Percentiles rank a stretch among this genome's conserved stretches.
phyloP scores from a whole-genome alignment of 2,888 invertebrate species.

The Drosophila pseudotalamancana region DNA sequence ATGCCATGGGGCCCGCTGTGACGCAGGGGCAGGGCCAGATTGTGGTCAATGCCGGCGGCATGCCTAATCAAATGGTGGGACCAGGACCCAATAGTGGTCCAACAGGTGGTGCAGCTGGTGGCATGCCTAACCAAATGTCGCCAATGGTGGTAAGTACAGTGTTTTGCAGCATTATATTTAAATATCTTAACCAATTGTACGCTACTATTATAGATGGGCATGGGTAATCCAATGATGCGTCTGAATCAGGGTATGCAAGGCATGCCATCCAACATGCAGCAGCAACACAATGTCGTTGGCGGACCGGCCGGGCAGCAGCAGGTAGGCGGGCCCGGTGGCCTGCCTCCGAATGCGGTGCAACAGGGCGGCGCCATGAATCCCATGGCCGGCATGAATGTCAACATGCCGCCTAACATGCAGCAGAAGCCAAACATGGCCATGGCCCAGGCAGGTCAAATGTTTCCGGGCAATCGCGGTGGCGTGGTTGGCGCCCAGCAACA shows the following conservation, averaged over 20 bases:
- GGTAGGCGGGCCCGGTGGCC: slow-evolving; percentile 62
- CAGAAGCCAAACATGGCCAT: slow-evolving; percentile 82
- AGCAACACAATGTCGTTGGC: slow-evolving; percentile 81
- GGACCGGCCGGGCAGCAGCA: slow-evolving; percentile 67
- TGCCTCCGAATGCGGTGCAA: slow-evolving; percentile 77
- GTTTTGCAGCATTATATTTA: not conserved
- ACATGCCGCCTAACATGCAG: slow-evolving; percentile 82
- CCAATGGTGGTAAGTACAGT: slow-evolving; percentile 51
- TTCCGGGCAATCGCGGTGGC: slow-evolving; percentile 86
- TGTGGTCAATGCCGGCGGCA: slow-evolving; percentile 67
- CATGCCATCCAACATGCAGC: slow-evolving; percentile 84
- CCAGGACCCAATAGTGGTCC: slow-evolving; percentile 81
- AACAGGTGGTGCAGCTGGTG: slow-evolving; percentile 70
- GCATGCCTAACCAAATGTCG: slow-evolving; percentile 53
- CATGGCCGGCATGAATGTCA: slow-evolving; percentile 75
- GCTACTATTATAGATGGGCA: slow-evolving; percentile 71
- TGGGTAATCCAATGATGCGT: slow-evolving; percentile 83
- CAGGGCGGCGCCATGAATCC: slow-evolving; percentile 79
- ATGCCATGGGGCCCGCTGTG: slow-evolving; percentile 56
- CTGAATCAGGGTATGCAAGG: slow-evolving; percentile 85
- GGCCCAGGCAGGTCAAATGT: slow-evolving; percentile 85
- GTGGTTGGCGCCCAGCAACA: slow-evolving; percentile 83
- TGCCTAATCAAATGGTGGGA: slow-evolving; percentile 81
- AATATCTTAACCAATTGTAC: too few relatives aligned
- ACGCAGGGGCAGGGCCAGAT: slow-evolving; percentile 72